These are phyloP conservation scores for Sylvietta virens DNA, from an alignment of 2,113 vertebrate genomes.

Conservation along the genomic window DNA sequence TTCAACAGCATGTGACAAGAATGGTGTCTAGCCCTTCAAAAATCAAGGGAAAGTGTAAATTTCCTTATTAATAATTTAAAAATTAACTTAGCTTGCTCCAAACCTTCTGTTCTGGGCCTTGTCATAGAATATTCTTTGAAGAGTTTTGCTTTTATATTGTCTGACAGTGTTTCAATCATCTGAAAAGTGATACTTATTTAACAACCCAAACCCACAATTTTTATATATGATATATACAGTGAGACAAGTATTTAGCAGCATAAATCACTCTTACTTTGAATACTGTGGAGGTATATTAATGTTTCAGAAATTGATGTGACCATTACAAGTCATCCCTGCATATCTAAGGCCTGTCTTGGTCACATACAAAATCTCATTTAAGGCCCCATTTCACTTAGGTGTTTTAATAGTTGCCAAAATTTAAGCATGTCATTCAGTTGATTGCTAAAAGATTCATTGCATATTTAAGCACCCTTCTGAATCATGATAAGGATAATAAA, in stretches of 20 bases:
- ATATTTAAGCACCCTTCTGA: not conserved
- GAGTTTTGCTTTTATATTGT: not conserved
- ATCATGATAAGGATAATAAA: not conserved
- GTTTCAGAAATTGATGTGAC: not conserved
- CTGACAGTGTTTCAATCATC: not conserved
- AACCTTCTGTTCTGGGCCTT: not conserved
- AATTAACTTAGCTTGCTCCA: not conserved
- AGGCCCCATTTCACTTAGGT: not conserved
- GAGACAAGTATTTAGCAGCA: not conserved
- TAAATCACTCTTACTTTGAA: not conserved
- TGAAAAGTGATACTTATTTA: not conserved
- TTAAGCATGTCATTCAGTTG: not conserved
- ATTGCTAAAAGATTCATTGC: not conserved
- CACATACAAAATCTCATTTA: not conserved
- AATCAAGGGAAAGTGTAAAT: not conserved
- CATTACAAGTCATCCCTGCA: not conserved
- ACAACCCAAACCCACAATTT: not conserved
- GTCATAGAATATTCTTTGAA: not conserved
- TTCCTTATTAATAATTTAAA: not conserved
- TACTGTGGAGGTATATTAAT: not conserved
- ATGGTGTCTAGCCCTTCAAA: not conserved
- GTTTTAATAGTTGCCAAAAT: conserved; percentile 6
- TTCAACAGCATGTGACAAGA: not conserved
- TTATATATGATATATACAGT: not conserved
- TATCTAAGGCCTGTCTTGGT: not conserved